phyloP scores from a whole-genome alignment of 2,888 invertebrate genomes.

The Oscheius sp. region DNA sequence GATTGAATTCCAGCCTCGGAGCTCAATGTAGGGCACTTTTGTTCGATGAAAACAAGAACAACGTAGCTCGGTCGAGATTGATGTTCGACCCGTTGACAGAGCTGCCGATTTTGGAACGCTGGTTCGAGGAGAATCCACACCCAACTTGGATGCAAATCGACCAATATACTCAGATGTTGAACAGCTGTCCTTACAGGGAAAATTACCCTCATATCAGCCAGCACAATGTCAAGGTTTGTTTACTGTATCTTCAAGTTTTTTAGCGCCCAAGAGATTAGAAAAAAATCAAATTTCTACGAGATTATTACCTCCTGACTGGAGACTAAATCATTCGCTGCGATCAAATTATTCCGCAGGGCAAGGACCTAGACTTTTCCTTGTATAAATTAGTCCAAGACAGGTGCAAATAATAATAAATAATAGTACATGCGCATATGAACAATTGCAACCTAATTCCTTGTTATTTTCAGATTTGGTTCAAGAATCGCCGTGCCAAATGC shows the following conservation, averaged over 20 bases:
- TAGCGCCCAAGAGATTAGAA: neutral
- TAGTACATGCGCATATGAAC: neutral
- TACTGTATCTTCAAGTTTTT: neutral
- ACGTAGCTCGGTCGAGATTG: conserved; percentile 83
- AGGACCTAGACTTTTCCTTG: too few relatives aligned
- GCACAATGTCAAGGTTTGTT: conserved; percentile 86
- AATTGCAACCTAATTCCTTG: neutral
- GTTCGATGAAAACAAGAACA: neutral
- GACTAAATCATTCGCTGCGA: too few relatives aligned
- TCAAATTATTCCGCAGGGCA: too few relatives aligned
- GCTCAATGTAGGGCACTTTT: conserved; percentile 15
- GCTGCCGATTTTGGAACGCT: conserved; percentile 78
- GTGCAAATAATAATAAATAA: too few relatives aligned
- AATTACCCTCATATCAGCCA: conserved; percentile 98
- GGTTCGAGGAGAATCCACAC: conserved; percentile 97
- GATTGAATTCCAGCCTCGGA: conserved; percentile 15
- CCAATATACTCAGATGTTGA: conserved; percentile 95
- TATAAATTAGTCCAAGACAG: too few relatives aligned
- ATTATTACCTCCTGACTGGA: neutral
- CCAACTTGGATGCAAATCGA: conserved; percentile 96
- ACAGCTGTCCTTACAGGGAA: conserved; percentile 90
- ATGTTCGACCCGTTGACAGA: conserved; percentile 99
- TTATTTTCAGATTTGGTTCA: conserved; percentile 78
- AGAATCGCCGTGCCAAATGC: conserved; percentile 94
- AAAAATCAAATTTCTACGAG: neutral